Evolutionary conservation across 2,113 vertebrate species (phyloP), one percentile per base, ranked within the genome.

Genomic region (Tylochromis polylepis): DNA sequence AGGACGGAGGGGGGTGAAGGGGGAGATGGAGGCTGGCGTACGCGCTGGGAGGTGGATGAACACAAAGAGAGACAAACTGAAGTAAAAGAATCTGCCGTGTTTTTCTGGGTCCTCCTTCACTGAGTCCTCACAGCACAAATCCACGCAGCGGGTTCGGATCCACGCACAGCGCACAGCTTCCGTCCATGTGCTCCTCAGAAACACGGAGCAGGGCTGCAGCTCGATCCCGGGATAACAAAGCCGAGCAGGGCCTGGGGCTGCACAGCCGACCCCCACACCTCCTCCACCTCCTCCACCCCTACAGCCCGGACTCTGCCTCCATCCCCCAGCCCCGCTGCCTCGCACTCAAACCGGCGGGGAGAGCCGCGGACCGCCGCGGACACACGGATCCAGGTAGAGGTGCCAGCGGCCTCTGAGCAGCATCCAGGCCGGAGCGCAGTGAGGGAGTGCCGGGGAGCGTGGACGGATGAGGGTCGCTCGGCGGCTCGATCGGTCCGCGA

Each of bases 181-280:
- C 3, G 4, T 78, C 79, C 84, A 83, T 81, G 67, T 49, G 80
- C 20, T 79, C 57, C 72, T 20, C 84, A 38, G 84, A 72, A 81
- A 78, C 56, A 79, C 36, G 75, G 41, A 65, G 80, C 27, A 53
- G 22, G 7, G 51, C 46, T 34, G 67, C 46, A 10, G 16, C 11
- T 7, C 49, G 15, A 4, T 67, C 79, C 92, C 85, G 1, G 84
- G 87, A 90, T 22, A 92, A 94, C 93, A 93, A 92, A 94, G 92
- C 91, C 4, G 9, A 87, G 83, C 77, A 86, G 91, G 91, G 92
- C 93, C 94, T 3, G 92, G 92, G 91, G 90, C 87, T 91, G 29
- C 92, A 53, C 87, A 65, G 59, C 18, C 87, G 85, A 94, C 91
- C 93, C 89, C 91, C 88, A 87, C 88, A 79, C 88, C 89, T 85